Conservation (phyloP, 1,140 invertebrate species). For the Sitodiplosis mosellana region DNA sequence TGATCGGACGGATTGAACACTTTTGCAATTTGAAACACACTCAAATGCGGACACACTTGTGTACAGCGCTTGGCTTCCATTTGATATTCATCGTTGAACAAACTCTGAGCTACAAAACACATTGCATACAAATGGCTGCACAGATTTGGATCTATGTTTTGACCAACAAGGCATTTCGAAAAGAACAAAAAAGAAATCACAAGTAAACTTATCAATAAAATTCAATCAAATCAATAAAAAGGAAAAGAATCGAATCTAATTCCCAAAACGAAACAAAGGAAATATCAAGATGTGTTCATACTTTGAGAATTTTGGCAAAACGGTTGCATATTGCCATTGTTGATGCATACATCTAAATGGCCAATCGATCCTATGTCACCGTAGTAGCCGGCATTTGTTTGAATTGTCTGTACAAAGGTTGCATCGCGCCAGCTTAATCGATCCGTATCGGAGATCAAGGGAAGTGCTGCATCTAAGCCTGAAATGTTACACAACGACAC, state of each 20-base stretch:
- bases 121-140: conserved; percentile 34
- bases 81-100: conserved; percentile 15
- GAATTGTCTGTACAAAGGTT: conserved; percentile 48
- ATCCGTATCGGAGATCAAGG: conserved; percentile 38
- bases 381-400: conserved; percentile 56
- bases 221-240: too few relatives aligned
- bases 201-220: too few relatives aligned
- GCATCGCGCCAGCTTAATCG: conserved; percentile 47
- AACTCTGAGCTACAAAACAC: conserved; percentile 33
- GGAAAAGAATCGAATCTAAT: not conserved
- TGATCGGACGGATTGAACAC: too few relatives aligned
- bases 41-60: not conserved
- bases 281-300: too few relatives aligned
- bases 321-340: conserved; percentile 49
- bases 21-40: not conserved
- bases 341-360: conserved; percentile 56
- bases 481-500: too few relatives aligned
- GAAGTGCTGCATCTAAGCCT: conserved; percentile 52
- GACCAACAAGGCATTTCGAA: too few relatives aligned
- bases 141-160: conserved; percentile 25
- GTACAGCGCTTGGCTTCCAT: not conserved
- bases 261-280: too few relatives aligned
- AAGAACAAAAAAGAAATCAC: too few relatives aligned
- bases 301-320: conserved; percentile 46
- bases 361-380: conserved; percentile 46